A percentile compares a stretch with the other conserved stretches of the same genome.
Conservation (phyloP, 1,140 invertebrate species). For the Harlomillsia oculata region DNA sequence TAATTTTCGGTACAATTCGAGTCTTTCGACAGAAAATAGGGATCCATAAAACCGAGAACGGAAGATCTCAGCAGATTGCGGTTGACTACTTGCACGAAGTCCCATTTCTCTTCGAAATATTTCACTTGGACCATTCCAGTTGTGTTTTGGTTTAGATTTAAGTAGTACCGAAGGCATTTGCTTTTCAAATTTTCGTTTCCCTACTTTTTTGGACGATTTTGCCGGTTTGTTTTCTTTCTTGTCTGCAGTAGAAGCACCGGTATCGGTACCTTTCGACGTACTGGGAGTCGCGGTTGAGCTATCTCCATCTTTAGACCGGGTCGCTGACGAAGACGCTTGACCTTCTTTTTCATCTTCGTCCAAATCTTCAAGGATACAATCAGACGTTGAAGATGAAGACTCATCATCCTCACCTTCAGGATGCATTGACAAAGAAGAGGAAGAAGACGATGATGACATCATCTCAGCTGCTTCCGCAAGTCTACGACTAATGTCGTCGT, state of each 20-base stretch:
- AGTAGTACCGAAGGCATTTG: constrained; percentile 21
- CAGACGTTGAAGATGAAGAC: constrained; percentile 14
- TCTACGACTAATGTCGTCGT: too few relatives aligned
- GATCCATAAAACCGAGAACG: constrained; percentile 66
- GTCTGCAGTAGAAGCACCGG: neutral
- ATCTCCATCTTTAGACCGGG: neutral
- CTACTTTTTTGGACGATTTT: too few relatives aligned
- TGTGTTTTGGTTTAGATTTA: constrained; percentile 29
- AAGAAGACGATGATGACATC: neutral
- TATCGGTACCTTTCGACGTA: neutral
- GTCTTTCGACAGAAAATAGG: constrained; percentile 65
- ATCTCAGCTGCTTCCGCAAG: too few relatives aligned
- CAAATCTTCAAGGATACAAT: constrained; percentile 28
- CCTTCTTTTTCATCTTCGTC: constrained; percentile 5
- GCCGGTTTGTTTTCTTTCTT: constrained; percentile 6
- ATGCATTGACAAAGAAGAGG: neutral
- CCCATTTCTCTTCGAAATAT: constrained; percentile 30
- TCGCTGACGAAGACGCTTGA: neutral
- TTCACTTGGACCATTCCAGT: constrained; percentile 29
- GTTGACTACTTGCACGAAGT: constrained; percentile 3
- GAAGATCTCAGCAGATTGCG: constrained; percentile 51
- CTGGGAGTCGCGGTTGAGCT: neutral
- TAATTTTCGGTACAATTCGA: constrained; percentile 68
- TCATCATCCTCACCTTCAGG: neutral
- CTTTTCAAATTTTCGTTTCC: too few relatives aligned